These are phyloP conservation scores for Ploceus nigricollis DNA, from an alignment of 2,113 vertebrate genomes.

Conservation along the genomic window DNA sequence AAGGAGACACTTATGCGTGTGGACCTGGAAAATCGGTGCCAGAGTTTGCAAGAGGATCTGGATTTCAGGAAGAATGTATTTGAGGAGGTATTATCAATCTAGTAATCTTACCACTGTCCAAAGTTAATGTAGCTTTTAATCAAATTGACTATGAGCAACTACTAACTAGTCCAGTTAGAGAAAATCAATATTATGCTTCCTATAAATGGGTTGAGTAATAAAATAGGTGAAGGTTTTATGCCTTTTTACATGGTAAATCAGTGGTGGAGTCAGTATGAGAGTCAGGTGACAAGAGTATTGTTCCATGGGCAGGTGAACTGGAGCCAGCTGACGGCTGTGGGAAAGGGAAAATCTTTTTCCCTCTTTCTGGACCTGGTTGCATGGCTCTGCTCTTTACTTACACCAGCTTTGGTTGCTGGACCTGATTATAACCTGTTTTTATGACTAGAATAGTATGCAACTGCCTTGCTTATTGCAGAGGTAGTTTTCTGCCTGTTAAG, in stretches of 20 bases:
- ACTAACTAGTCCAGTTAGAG: not conserved
- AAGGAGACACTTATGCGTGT: constrained; percentile 92
- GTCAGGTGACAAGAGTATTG: not conserved
- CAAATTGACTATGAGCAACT: not conserved
- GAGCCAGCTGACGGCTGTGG: not conserved
- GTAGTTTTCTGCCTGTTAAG: not conserved
- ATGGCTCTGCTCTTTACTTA: not conserved
- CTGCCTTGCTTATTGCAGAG: not conserved
- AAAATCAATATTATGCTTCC: not conserved
- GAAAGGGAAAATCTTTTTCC: not conserved
- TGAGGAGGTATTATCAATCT: constrained; percentile 81
- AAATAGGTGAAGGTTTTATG: not conserved
- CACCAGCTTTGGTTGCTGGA: not conserved
- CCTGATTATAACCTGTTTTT: not conserved
- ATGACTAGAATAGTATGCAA: not conserved
- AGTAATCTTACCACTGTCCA: not conserved
- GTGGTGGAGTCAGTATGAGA: not conserved
- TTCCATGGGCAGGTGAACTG: not conserved
- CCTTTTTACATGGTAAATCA: not conserved
- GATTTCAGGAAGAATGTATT: constrained; percentile 94
- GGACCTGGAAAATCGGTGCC: constrained; percentile 94
- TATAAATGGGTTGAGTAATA: not conserved
- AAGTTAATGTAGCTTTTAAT: not conserved
- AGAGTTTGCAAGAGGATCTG: constrained; percentile 91
- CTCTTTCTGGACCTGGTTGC: not conserved